These are phyloP conservation scores for Phymatocera aterrima DNA, from an alignment of 2,888 invertebrate genomes.

Conservation along the genomic window DNA sequence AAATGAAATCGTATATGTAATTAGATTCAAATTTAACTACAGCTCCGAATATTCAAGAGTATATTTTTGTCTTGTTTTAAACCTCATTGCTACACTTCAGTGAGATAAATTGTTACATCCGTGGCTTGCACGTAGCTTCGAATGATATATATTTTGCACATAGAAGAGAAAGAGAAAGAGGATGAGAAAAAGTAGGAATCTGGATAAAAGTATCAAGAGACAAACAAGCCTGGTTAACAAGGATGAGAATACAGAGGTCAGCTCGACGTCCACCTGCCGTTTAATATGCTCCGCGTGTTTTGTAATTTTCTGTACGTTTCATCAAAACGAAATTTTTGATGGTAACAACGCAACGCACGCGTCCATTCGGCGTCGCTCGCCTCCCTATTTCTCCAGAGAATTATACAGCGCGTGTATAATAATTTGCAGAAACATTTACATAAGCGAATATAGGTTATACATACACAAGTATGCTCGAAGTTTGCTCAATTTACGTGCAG, in stretches of 20 bases:
- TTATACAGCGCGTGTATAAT: not conserved
- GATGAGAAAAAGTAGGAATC: not conserved
- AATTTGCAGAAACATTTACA: not conserved
- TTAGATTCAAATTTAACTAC: too few relatives aligned
- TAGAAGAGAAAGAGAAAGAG: too few relatives aligned
- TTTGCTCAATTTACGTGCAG: too few relatives aligned
- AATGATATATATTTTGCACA: too few relatives aligned
- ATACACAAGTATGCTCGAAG: too few relatives aligned
- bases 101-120: too few relatives aligned
- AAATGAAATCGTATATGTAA: not conserved
- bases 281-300: not conserved
- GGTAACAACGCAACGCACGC: not conserved
- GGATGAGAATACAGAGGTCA: constrained; percentile 2
- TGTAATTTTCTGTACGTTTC: not conserved
- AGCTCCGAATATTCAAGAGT: too few relatives aligned
- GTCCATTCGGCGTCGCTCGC: not conserved
- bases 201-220: too few relatives aligned
- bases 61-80: too few relatives aligned
- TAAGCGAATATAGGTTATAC: not conserved
- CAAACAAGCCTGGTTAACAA: not conserved
- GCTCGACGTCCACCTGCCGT: not conserved
- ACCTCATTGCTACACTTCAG: not conserved
- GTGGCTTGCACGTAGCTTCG: too few relatives aligned
- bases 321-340: not conserved
- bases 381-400: not conserved